A percentile compares a stretch with the other conserved stretches of the same genome.
Conservation (phyloP, 2,888 invertebrate genomes). For the Ectemnius cavifrons region DNA sequence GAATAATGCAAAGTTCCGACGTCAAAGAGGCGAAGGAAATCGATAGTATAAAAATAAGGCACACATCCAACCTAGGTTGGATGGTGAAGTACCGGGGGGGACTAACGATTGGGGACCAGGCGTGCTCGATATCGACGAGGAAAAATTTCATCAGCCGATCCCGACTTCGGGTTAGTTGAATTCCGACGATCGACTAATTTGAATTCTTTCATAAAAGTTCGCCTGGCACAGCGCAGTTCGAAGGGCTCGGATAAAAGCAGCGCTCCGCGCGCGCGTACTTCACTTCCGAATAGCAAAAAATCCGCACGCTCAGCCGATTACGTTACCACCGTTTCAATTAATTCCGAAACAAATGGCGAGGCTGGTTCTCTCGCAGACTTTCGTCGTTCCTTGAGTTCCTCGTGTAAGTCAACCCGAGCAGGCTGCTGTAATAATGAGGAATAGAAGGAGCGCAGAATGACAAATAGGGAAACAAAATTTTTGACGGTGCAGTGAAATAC, state of each 20-base stretch:
- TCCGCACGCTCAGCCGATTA: slow-evolving; percentile 29
- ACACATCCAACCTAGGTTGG: slow-evolving; percentile 49
- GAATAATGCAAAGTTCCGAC: slow-evolving; percentile 59
- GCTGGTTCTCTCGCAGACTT: slow-evolving; percentile 14
- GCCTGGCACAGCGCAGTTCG: slow-evolving; percentile 9
- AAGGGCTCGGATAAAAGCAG: slow-evolving; percentile 45
- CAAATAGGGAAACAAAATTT: neutral
- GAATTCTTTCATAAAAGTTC: slow-evolving; percentile 62
- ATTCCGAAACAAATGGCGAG: slow-evolving; percentile 38
- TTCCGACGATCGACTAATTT: slow-evolving; percentile 61
- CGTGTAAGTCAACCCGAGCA: too few relatives aligned
- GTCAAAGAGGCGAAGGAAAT: slow-evolving; percentile 59
- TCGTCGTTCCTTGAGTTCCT: neutral
- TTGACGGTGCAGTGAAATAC: too few relatives aligned
- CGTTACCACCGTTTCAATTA: slow-evolving; percentile 42
- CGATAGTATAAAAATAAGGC: slow-evolving; percentile 65
- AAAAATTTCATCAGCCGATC: slow-evolving; percentile 60
- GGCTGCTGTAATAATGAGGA: too few relatives aligned
- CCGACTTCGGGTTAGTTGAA: slow-evolving; percentile 56
- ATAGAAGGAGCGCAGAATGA: neutral
- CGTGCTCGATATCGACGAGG: slow-evolving; percentile 55
- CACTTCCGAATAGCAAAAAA: slow-evolving; percentile 1
- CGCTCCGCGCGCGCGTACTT: slow-evolving; percentile 17
- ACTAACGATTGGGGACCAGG: neutral
- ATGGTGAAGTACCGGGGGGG: neutral